Evolutionary conservation across 92 coral and sea anemone species (phyloP).

Genomic region (Nematostella vectensis): DNA sequence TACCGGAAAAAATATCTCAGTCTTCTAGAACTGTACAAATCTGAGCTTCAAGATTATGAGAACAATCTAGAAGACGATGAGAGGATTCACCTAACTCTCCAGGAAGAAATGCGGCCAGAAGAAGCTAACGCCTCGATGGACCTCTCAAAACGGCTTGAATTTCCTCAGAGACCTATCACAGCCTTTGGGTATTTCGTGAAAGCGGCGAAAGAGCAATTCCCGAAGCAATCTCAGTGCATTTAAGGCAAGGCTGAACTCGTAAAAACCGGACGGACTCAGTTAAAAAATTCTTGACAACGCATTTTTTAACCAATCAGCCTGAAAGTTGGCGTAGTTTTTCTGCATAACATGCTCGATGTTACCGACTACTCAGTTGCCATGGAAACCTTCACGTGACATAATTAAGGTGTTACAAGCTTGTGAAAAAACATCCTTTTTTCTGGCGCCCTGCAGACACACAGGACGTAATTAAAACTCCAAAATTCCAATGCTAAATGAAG

Average conservation of each 20-base stretch:
- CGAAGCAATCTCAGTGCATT: constrained; percentile 14
- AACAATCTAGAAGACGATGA: constrained; percentile 37
- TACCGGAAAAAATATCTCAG: constrained; percentile 28
- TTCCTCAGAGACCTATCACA: constrained; percentile 33
- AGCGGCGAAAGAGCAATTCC: constrained; percentile 26
- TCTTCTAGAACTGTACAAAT: constrained; percentile 31
- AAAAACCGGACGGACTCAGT: constrained; percentile 17
- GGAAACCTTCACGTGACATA: no score
- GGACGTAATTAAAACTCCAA: no score
- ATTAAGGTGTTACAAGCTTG: no score
- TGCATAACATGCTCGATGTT: no score
- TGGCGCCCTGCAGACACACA: no score
- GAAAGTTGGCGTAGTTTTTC: no score
- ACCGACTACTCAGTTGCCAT: no score
- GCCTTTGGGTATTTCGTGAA: constrained; percentile 39
- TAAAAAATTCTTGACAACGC: no score
- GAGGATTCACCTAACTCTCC: constrained; percentile 11
- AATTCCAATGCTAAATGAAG: no score
- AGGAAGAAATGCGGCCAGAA: constrained; percentile 4
- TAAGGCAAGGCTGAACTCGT: no score
- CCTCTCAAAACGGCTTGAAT: constrained; percentile 6
- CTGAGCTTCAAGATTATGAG: constrained; percentile 31
- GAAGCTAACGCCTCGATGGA: background rate
- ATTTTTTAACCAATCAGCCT: no score
- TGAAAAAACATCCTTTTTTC: no score